Base-by-base conservation (phyloP, 1,140 invertebrate genomes). In the Agrilus planipennis region DNA sequence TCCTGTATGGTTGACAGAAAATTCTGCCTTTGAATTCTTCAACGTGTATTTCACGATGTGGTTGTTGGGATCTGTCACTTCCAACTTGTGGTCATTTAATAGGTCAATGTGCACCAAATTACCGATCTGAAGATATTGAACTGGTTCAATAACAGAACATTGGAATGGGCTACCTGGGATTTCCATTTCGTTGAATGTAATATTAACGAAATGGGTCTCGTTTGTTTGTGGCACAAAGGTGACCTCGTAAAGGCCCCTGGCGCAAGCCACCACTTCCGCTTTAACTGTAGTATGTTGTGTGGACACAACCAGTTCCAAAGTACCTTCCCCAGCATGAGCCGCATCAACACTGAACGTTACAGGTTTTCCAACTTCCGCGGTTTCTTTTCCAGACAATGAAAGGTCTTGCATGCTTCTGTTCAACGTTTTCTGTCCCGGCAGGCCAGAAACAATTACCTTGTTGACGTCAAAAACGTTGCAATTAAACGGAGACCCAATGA, bases 161-260 rank as follows among this genome's bases (percentile, higher is more conserved):
- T 85, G 79, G 62, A 92, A 93, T 14, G 91, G 90, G 63, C 85
- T 91, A 16, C 89, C 88, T 48, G 86, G 84, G 7, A 95, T 85
- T 39, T 84, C 75, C 53, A 93, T 85, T 46, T 94, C 91, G 55
- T 98, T 98, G 64, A 98, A 98, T 6, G 86, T 90, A 41, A 98
- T 93, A 52, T 91, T 93, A 3, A 97, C 88, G 55, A 82, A 91
- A 67, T 99, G 94, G 4, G 87, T 75, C 39, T 85, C 81, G 7
- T 81, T 72, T 31, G 90, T 86, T 58, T 87, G 81, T 0, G 94
- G 94, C 14, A 94, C 78, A 64, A 98, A 99, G 1, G 89, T 92
- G 0, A 99, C 92, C 54, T 98, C 92, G 63, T 97, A 99, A 0
- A 93, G 66, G 3, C 89, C 90, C 41, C 89, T 72, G 1, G 89